Base-by-base conservation (phyloP, 1,140 invertebrate species). In the Cyclargus thomasi region DNA sequence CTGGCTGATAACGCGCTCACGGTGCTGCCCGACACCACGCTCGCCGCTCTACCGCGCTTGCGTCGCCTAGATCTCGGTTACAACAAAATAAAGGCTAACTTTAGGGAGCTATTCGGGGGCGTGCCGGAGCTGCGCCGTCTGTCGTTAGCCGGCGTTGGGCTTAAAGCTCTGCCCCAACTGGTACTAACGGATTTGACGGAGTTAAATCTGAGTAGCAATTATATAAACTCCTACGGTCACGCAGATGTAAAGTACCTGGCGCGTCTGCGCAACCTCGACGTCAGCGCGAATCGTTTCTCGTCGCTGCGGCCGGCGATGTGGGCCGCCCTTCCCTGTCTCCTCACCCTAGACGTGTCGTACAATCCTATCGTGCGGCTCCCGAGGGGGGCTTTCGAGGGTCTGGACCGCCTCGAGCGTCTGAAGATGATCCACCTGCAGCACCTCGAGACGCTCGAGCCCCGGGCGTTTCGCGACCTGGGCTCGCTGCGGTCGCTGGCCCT, bases 21-120 rank as follows among this genome's bases (percentile, higher is more conserved):
- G 0, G 95, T 96, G 57, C 83, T 97, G 5, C 95, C 96, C 0
- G 96, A 97, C 75, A 97, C 96, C 77, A 95, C 96, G 0, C 97
- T 97, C 74, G 94, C 94, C 0, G 94, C 95, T 53, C 85, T 97
- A 1, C 93, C 93, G n/a, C 93, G 93, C 73, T 90, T 97, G 20
- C 91, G 95, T 36, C 93, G 92, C 57, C 82, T 97, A 22, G 95
- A 97, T 78, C 87, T 98, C 0, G 95, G 95, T 4, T 92, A 92
- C 35, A 98, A 97, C 83, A 85, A 92, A 0, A 89, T 92, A 7
- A 93, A 95, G 67, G 94, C 95, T 1, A 97, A 97, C 79, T 95
- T 96, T 73, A 96, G 96, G 72, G 96, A 97, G 82, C 91, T 97
- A 0, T 96, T 97, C 69, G 94, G 96, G 73, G 96, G 96, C 79